A percentile compares a stretch with the other conserved stretches of the same genome.
Evolutionary conservation across 2,113 vertebrate genomes (phyloP).

Genomic region (Mastomys coucha): DNA sequence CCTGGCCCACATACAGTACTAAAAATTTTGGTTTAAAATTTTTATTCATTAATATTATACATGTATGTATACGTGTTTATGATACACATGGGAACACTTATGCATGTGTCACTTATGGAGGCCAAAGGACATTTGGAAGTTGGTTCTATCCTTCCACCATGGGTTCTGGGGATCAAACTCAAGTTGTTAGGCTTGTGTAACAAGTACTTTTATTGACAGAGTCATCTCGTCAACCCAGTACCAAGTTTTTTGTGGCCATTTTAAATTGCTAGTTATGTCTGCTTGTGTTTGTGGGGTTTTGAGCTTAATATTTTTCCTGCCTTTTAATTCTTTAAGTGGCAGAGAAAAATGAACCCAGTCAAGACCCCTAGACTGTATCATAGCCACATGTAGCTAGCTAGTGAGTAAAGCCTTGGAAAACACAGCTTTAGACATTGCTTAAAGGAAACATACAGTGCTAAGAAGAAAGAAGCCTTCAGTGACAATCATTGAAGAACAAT

Average conservation of each 20-base stretch:
- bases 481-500: background rate
- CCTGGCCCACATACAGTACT: background rate
- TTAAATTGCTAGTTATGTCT: background rate
- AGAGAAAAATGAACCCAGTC: background rate
- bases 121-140: background rate
- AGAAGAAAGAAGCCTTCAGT: background rate
- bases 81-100: background rate
- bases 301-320: background rate
- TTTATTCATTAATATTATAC: background rate
- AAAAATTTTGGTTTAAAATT: background rate
- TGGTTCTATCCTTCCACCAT: background rate
- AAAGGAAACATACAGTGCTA: background rate
- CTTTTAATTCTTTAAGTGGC: background rate
- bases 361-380: background rate
- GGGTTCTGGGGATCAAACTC: background rate
- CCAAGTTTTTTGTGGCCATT: background rate
- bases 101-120: background rate
- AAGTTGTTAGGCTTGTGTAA: background rate
- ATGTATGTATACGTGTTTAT: background rate
- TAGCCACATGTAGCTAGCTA: background rate
- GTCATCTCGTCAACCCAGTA: background rate
- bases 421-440: background rate
- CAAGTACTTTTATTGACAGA: background rate
- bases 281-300: background rate
- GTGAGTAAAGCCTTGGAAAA: background rate